These are phyloP conservation scores for Agonopterix heracliana DNA, from an alignment of 2,888 invertebrate species.

Conservation along the genomic window DNA sequence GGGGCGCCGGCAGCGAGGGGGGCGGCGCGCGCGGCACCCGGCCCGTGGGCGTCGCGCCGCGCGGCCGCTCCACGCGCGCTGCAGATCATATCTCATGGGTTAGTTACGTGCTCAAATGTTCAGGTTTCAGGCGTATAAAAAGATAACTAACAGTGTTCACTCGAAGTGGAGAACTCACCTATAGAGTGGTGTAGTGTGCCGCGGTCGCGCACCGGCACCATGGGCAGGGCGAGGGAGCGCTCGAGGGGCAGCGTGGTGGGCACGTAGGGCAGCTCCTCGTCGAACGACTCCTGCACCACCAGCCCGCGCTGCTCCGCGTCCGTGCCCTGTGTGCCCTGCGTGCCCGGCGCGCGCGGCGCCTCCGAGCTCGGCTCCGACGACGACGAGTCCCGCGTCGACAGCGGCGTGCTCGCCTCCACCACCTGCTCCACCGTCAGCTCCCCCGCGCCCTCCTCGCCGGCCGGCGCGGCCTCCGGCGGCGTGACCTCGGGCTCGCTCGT, in stretches of 20 bases:
- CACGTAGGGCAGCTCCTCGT: slow-evolving; percentile 90
- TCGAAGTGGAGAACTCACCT: background rate
- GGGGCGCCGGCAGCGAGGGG: slow-evolving; percentile 13
- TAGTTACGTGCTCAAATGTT: no score
- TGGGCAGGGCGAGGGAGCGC: slow-evolving; percentile 86
- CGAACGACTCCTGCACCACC: slow-evolving; percentile 89
- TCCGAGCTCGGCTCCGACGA: slow-evolving; percentile 85
- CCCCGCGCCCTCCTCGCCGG: slow-evolving; percentile 6
- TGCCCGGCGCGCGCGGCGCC: slow-evolving; percentile 71
- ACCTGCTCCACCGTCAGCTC: slow-evolving; percentile 16
- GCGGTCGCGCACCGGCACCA: slow-evolving; percentile 82
- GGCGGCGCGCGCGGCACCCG: slow-evolving; percentile 31
- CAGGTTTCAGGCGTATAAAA: background rate
- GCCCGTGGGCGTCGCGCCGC: slow-evolving; percentile 80
- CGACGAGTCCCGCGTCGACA: slow-evolving; percentile 71
- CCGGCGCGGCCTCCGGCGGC: slow-evolving; percentile 7
- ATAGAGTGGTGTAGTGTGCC: slow-evolving; percentile 31
- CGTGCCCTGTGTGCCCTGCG: slow-evolving; percentile 56
- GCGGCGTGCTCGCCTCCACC: slow-evolving; percentile 17
- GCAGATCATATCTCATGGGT: slow-evolving; percentile 17
- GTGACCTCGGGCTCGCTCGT: background rate
- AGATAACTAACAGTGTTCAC: background rate
- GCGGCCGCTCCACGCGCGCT: slow-evolving; percentile 72
- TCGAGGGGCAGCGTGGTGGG: slow-evolving; percentile 93
- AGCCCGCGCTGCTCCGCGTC: slow-evolving; percentile 81